These are phyloP conservation scores for Carduelis carduelis DNA, from an alignment of 2,797 vertebrate species.

Conservation along the genomic window DNA sequence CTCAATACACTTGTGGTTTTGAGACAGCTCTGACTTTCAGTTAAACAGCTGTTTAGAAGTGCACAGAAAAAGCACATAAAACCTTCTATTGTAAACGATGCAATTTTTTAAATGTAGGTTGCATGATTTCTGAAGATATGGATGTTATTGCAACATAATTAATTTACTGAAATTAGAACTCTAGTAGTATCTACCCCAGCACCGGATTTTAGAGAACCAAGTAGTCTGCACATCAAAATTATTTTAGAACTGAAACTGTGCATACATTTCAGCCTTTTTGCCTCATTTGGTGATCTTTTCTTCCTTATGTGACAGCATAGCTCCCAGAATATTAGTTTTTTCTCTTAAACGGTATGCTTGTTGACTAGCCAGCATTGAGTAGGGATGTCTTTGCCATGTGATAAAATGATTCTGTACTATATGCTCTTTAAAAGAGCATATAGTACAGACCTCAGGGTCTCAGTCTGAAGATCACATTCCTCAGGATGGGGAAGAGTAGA, in stretches of 20 bases:
- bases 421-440: background rate
- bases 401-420: background rate
- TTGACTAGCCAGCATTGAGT: background rate
- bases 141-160: background rate
- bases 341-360: background rate
- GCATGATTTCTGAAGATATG: background rate
- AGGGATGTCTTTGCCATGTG: fast-evolving
- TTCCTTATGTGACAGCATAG: background rate
- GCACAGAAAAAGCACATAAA: background rate
- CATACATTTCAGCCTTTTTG: background rate
- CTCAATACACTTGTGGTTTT: background rate
- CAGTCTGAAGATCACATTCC: background rate
- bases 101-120: background rate
- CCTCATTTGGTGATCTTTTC: background rate
- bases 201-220: background rate
- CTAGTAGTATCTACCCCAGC: background rate
- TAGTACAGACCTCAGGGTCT: background rate
- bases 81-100: background rate
- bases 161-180: background rate
- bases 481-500: background rate
- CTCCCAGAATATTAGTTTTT: background rate
- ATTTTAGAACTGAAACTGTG: background rate
- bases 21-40: background rate
- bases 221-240: background rate
- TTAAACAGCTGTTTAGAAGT: background rate